phyloP scores from a whole-genome alignment of 1,140 invertebrate genomes.

The Lamellibrachia luymesi region DNA sequence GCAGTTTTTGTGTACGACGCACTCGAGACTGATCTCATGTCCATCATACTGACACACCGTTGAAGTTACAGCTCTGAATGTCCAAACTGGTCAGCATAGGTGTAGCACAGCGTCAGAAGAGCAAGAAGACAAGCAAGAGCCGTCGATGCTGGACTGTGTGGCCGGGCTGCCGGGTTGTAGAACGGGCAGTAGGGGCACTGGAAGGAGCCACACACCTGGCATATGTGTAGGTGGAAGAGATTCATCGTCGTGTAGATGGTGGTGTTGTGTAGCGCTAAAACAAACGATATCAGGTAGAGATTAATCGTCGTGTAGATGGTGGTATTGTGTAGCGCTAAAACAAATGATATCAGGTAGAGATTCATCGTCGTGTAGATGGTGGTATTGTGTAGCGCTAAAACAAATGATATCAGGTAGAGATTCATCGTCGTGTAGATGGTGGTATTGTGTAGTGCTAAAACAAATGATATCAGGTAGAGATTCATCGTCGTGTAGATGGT shows the following conservation, averaged over 20 bases:
- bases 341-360: too few relatives aligned
- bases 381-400: conserved; percentile 87
- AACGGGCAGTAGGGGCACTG: conserved; percentile 92
- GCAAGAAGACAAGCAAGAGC: background rate
- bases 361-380: conserved; percentile 86
- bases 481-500: too few relatives aligned
- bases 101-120: background rate
- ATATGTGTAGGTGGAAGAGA: conserved; percentile 88
- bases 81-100: background rate
- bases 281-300: too few relatives aligned
- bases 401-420: too few relatives aligned
- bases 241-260: conserved; percentile 86
- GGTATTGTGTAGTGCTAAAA: too few relatives aligned
- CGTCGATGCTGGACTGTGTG: background rate
- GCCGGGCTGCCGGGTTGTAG: conserved; percentile 44
- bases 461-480: too few relatives aligned
- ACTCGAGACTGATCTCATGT: too few relatives aligned
- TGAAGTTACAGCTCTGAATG: background rate
- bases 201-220: conserved; percentile 96
- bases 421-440: too few relatives aligned
- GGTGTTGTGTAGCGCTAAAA: conserved; percentile 87
- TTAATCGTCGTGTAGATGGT: too few relatives aligned
- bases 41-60: background rate
- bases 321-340: too few relatives aligned
- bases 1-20: background rate